Base-by-base conservation (phyloP, 2,113 vertebrate species). In the Caranx melampygus region DNA sequence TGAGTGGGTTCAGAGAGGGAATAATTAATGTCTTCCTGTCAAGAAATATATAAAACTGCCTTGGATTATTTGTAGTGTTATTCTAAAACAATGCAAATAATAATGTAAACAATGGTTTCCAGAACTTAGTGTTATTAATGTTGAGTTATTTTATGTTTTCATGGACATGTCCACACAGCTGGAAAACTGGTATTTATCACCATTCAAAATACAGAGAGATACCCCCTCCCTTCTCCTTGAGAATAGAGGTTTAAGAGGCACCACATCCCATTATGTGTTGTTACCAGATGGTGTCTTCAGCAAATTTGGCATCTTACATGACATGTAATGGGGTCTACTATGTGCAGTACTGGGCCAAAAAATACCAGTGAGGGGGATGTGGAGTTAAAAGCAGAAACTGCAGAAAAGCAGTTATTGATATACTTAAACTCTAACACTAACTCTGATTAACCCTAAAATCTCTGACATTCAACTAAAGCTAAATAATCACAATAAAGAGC, bases 261-360 rank as follows among this genome's bases (percentile, higher is more conserved):
- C 18, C 16, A 64, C 9, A 14, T 20, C 35, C 26, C 15, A 15
- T 40, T 75, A 34, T 34, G 21, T 44, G 5, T 2, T 34, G 51
- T 37, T 49, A 79, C 55, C 58, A 78, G 57, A 65, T 58, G 73
- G 51, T 59, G 52, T 26, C 45, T 76, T 35, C 26, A 35, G 63
- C 63, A 13, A 9, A 49, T 8, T 18, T 20, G 1, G 74, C 42
- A 67, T 59, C 63, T 75, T 47, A 14, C 72, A 4, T 20, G 59
- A 6, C 45, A 21, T 55, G 72, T 35, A 75, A 55, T 57, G 51
- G 61, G 12, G 26, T 45, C 20, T 49, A 18, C n/a, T 14, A 3
- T 14, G 47, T 13, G 42, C 63, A 63, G 45, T 9, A 7, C 37
- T 55, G n/a, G 59, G 15, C 51, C 51, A 47, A 45, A 63, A 5